These are phyloP conservation scores for Oryzias dopingdopingensis DNA, from an alignment of 2,797 vertebrate genomes.

Conservation along the genomic window DNA sequence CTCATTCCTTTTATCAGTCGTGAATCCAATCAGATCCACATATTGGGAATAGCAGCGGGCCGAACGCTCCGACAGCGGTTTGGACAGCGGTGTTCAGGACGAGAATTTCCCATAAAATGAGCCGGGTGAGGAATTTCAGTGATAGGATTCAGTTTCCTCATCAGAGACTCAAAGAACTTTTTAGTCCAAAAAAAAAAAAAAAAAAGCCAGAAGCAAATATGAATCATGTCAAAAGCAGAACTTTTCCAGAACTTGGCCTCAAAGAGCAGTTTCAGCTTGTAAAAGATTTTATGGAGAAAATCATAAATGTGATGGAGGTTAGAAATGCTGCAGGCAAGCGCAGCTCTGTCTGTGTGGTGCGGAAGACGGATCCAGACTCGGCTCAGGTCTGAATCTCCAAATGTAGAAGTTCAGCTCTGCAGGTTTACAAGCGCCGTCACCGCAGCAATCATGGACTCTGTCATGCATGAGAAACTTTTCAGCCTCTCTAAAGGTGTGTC, in stretches of 20 bases:
- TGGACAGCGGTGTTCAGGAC: too few species aligned
- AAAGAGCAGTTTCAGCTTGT: slow-evolving; percentile 6
- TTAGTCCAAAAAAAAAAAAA: slow-evolving; percentile 1
- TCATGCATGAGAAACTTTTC: too few species aligned
- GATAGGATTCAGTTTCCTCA: background rate
- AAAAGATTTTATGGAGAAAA: slow-evolving; percentile 5
- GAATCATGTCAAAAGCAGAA: slow-evolving; percentile 6
- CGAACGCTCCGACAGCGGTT: too few species aligned
- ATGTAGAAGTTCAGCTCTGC: background rate
- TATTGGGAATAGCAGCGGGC: background rate
- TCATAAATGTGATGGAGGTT: too few species aligned
- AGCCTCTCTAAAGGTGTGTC: too few species aligned
- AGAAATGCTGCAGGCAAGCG: too few species aligned
- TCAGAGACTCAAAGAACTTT: slow-evolving; percentile 1
- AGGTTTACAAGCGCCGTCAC: too few species aligned
- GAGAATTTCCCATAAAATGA: too few species aligned
- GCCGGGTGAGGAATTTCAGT: too few species aligned
- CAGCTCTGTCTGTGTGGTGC: background rate
- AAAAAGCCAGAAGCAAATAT: slow-evolving; percentile 7
- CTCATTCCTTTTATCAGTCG: too few species aligned
- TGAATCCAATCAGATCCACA: slow-evolving; percentile 1
- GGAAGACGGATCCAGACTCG: background rate
- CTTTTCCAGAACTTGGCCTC: slow-evolving; percentile 9
- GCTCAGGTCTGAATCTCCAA: background rate
- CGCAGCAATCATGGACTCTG: too few species aligned